Conservation (phyloP, 2,113 vertebrate species). For the Albula goreensis region DNA sequence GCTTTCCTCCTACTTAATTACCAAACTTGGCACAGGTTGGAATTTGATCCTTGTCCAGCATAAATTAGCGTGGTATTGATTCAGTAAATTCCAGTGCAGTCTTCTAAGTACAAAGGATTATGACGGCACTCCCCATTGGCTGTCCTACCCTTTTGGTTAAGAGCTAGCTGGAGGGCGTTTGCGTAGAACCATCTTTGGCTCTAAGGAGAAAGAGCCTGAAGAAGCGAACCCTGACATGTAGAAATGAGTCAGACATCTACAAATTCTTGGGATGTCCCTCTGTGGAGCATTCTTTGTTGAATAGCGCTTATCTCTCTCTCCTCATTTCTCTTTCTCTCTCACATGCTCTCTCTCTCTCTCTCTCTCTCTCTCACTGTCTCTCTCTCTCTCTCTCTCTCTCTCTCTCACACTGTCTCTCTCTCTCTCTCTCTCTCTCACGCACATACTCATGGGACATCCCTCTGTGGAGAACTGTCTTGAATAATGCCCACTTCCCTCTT, state of each 20-base stretch:
- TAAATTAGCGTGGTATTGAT: conserved; percentile 62
- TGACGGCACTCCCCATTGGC: conserved; percentile 18
- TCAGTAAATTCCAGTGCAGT: conserved; percentile 44
- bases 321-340: neutral
- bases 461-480: neutral
- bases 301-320: neutral
- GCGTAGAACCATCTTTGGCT: neutral
- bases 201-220: neutral
- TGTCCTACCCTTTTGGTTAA: neutral
- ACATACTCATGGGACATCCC: neutral
- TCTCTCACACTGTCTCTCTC: conserved; percentile 8
- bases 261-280: neutral
- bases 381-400: conserved; percentile 10
- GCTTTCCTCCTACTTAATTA: conserved; percentile 48
- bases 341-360: neutral
- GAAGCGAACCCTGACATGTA: neutral
- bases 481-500: neutral
- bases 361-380: neutral
- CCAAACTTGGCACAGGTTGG: conserved; percentile 42
- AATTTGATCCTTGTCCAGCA: conserved; percentile 48
- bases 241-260: neutral
- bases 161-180: neutral
- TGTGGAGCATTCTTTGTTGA: neutral
- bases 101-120: conserved; percentile 34
- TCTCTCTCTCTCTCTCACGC: neutral